These are phyloP conservation scores for Lerema accius DNA, from an alignment of 1,140 invertebrate genomes.

Conservation along the genomic window DNA sequence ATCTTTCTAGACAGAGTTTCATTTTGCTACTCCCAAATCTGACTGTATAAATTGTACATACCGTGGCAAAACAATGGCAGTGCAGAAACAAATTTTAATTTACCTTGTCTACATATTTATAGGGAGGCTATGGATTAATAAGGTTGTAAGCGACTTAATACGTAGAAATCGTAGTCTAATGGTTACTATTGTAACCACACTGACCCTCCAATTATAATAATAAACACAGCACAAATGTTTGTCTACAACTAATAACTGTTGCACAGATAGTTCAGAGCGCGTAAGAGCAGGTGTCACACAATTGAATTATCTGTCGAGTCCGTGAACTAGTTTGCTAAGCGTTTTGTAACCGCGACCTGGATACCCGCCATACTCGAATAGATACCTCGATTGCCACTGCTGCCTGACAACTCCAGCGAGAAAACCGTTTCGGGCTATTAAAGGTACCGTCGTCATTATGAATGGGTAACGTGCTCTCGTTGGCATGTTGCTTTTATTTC, in stretches of 20 bases:
- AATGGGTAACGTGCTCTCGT: not conserved
- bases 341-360: conserved; percentile 73
- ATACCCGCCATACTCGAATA: conserved; percentile 59
- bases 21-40: too few species aligned
- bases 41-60: too few species aligned
- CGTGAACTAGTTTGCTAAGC: conserved; percentile 70
- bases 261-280: conserved; percentile 12
- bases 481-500: not conserved
- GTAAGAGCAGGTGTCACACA: conserved; percentile 60
- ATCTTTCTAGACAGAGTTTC: too few species aligned
- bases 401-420: conserved; percentile 16
- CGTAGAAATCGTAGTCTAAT: too few species aligned
- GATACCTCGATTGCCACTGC: conserved; percentile 40
- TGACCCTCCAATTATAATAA: too few species aligned
- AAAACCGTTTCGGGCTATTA: conserved; percentile 16
- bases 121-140: too few species aligned
- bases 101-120: too few species aligned
- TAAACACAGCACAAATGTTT: conserved; percentile 19
- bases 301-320: conserved; percentile 68
- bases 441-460: not conserved
- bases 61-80: too few species aligned
- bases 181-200: too few species aligned
- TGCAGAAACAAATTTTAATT: too few species aligned
- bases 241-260: conserved; percentile 11
- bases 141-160: too few species aligned